phyloP scores from a whole-genome alignment of 2,113 vertebrate species.

The Eolophus roseicapilla region DNA sequence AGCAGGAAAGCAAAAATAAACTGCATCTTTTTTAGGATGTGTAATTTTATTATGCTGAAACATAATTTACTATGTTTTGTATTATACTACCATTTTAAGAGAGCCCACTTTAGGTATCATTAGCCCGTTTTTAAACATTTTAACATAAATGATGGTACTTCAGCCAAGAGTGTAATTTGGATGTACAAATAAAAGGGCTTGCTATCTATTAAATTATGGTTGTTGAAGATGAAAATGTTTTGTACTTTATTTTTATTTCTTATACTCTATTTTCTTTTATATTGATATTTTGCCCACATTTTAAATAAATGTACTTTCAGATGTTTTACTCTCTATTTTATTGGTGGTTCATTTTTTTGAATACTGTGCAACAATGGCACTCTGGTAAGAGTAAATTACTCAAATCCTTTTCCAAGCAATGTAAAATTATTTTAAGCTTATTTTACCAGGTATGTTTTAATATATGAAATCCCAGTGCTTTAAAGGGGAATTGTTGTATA shows the following conservation, averaged over 20 bases:
- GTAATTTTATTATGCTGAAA: conserved; percentile 78
- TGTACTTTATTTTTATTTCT: conserved; percentile 85
- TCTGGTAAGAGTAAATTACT: conserved; percentile 72
- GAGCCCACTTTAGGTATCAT: conserved; percentile 72
- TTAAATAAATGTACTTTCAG: conserved; percentile 84
- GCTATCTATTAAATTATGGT: conserved; percentile 81
- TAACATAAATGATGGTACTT: conserved; percentile 69
- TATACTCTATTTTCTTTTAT: conserved; percentile 81
- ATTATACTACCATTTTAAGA: conserved; percentile 69
- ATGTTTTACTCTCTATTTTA: conserved; percentile 71
- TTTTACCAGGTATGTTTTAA: conserved; percentile 64
- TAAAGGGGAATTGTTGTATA: conserved; percentile 13
- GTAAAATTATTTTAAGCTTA: conserved; percentile 63
- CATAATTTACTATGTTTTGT: conserved; percentile 85
- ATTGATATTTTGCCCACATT: conserved; percentile 76
- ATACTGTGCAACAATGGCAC: conserved; percentile 62
- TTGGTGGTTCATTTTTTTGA: conserved; percentile 54
- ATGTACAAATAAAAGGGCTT: conserved; percentile 76
- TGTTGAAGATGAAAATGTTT: conserved; percentile 78
- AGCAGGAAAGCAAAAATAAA: conserved; percentile 71
- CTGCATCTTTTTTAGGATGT: conserved; percentile 84
- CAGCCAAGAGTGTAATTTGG: conserved; percentile 64
- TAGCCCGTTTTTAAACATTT: conserved; percentile 72
- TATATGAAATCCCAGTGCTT: conserved; percentile 49
- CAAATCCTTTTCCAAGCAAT: conserved; percentile 57